phyloP scores from a whole-genome alignment of 2,888 invertebrate species.

The Quadriops clusia region DNA sequence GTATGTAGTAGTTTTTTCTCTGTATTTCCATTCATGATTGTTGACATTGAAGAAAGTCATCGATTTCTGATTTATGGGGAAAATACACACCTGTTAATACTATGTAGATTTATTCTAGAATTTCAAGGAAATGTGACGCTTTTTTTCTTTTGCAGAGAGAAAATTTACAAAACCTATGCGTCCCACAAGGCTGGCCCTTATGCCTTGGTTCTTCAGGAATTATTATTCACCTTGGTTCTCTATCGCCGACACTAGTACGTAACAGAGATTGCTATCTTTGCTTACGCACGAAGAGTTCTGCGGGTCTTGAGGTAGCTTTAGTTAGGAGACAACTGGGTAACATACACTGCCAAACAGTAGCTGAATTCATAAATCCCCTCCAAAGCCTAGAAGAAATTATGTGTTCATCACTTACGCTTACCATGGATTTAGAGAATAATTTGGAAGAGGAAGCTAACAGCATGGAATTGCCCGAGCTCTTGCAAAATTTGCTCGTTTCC shows the following conservation, averaged over 20 bases:
- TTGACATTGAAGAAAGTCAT: too few species aligned
- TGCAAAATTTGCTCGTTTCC: slow-evolving; percentile 53
- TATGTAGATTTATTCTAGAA: too few species aligned
- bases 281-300: slow-evolving; percentile 33
- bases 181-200: slow-evolving; percentile 55
- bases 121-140: too few species aligned
- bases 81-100: too few species aligned
- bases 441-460: slow-evolving; percentile 27
- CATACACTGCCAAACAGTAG: slow-evolving; percentile 29
- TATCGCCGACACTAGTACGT: slow-evolving; percentile 47
- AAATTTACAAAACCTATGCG: slow-evolving; percentile 34
- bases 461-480: slow-evolving; percentile 48
- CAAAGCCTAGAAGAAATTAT: slow-evolving; percentile 24
- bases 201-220: slow-evolving; percentile 48
- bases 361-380: slow-evolving; percentile 26
- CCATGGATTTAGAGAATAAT: slow-evolving; percentile 29
- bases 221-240: slow-evolving; percentile 50
- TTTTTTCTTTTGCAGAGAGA: slow-evolving; percentile 40
- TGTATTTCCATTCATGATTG: too few species aligned
- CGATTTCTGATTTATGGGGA: too few species aligned
- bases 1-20: too few species aligned
- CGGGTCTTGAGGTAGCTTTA: slow-evolving; percentile 29
- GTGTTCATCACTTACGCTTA: slow-evolving; percentile 29
- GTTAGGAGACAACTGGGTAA: slow-evolving; percentile 29
- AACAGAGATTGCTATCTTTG: slow-evolving; percentile 55